Percentiles rank a stretch among this genome's conserved stretches.
Evolutionary conservation across 2,797 vertebrate genomes (phyloP).

Genomic region (Petrocephalus sullivani): DNA sequence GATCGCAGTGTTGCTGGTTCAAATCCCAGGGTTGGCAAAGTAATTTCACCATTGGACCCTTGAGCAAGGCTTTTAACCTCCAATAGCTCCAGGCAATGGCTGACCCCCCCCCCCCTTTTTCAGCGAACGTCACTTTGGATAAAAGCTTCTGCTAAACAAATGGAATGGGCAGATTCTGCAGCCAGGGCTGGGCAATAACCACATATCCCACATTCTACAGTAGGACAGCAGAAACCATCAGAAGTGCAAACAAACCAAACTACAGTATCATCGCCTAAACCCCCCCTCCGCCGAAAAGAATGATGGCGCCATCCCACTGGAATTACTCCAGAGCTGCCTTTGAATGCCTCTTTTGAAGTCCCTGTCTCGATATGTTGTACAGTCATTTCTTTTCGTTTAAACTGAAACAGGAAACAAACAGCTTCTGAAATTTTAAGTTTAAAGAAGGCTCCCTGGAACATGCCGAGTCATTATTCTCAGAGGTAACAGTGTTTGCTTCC

Average conservation of each 20-base stretch:
- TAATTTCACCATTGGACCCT: not conserved
- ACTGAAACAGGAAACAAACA: slow-evolving; percentile 53
- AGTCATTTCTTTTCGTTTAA: slow-evolving; percentile 27
- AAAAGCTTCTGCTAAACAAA: not conserved
- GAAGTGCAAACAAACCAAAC: slow-evolving; percentile 43
- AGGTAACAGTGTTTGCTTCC: slow-evolving; percentile 45
- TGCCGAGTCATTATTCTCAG: slow-evolving; percentile 33
- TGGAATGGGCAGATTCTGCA: not conserved
- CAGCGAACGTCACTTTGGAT: not conserved
- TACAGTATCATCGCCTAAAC: slow-evolving; percentile 66
- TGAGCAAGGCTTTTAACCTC: not conserved
- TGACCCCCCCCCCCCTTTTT: not conserved
- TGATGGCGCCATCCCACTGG: slow-evolving; percentile 40
- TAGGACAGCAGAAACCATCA: slow-evolving; percentile 20
- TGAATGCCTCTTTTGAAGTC: slow-evolving; percentile 44
- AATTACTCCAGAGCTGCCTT: slow-evolving; percentile 49
- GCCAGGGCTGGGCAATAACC: not conserved
- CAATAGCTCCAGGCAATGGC: not conserved
- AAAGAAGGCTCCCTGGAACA: slow-evolving; percentile 45
- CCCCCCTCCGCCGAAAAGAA: slow-evolving; percentile 55
- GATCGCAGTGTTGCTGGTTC: not conserved
- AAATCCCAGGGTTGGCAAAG: not conserved
- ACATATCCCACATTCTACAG: not conserved
- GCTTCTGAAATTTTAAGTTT: slow-evolving; percentile 36
- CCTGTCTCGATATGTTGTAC: slow-evolving; percentile 52